Evolutionary conservation across 2,888 invertebrate genomes (phyloP).

Genomic region (Glaucopsyche alexis): DNA sequence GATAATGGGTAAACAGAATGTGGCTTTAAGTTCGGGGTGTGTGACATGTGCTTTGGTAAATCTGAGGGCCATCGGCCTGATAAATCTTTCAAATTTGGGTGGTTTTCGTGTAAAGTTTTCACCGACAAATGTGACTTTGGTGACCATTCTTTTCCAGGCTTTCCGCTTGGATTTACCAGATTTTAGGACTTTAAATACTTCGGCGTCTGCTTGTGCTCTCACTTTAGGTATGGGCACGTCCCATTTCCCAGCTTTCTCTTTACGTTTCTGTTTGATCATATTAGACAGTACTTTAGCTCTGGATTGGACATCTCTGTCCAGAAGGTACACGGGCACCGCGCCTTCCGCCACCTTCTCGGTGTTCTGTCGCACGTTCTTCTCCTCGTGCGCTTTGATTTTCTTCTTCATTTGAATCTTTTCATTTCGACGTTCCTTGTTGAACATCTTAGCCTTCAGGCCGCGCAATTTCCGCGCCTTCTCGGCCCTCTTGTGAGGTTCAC

Average conservation of each 20-base stretch:
- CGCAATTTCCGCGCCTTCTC: constrained; percentile 94
- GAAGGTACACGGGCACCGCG: constrained; percentile 96
- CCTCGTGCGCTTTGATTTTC: constrained; percentile 98
- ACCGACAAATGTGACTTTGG: constrained; percentile 98
- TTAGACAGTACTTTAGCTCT: constrained; percentile 97
- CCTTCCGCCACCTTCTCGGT: constrained; percentile 92
- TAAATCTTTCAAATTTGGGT: constrained; percentile 99
- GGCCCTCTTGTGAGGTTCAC: constrained; percentile 94
- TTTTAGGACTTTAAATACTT: constrained; percentile 96
- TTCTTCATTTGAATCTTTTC: constrained; percentile 99
- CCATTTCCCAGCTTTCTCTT: constrained; percentile 99
- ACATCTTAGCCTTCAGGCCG: constrained; percentile 98
- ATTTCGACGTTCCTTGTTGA: constrained; percentile 96
- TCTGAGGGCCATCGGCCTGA: constrained; percentile 97
- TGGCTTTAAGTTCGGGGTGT: constrained; percentile 99
- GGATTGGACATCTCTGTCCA: constrained; percentile 97
- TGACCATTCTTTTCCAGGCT: constrained; percentile 99
- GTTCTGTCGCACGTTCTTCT: constrained; percentile 93
- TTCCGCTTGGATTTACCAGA: constrained; percentile 96
- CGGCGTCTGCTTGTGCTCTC: constrained; percentile 96
- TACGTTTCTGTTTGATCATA: constrained; percentile 99
- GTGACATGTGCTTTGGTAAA: constrained; percentile 99
- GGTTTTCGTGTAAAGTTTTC: constrained; percentile 99
- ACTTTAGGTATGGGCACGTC: constrained; percentile 99
- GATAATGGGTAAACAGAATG: constrained; percentile 97